Base-by-base conservation (phyloP, 1,140 invertebrate species). In the Drosophila truncata region DNA sequence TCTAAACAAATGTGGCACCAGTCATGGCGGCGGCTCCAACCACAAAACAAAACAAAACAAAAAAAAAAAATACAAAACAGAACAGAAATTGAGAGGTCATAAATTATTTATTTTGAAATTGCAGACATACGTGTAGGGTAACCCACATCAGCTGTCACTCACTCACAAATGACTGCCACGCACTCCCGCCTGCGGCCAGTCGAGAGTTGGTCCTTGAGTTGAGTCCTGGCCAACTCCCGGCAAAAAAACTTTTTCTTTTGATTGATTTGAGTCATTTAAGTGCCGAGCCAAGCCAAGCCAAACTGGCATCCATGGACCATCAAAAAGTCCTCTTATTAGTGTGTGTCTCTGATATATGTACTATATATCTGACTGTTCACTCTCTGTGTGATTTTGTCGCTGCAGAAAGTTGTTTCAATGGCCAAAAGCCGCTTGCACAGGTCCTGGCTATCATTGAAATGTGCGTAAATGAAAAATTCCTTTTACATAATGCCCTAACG, bases 381-480 rank as follows among this genome's bases (percentile, higher is more conserved):
- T 2, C 44, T 46, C 13, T 4, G 20, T 20, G 9, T 37, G 37
- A 58, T 58, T 58, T 58, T 64, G 62, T 33, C 58, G 25, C 52
- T 37, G 65, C 65, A 35, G 35, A 66, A 69, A 50, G 46, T 52
- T 52, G 46, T 66, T 66, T 69, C 44, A 49, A 69, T 66, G 31
- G 41, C 41, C 64, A 33, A 71, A 71, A 70, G 41, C 52, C 66
- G 65, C 41, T 29, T 63, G 27, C 49, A 50, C 49, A 31, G 25
- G 27, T 27, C 58, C 27, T 46, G 47, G 37, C 27, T 31, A 49
- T 71, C 69, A 71, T 75, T 64, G 71, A 54, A 76, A 76, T 65
- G 50, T 76, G 47, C 71, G 52, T 66, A 66, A 59, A 76, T 76
- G 72, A 75, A 75, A 76, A 71, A 71, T 69, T 66, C 44, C 65